Base-by-base conservation (phyloP, 2,797 vertebrate species). In the Sarcoramphus papa region DNA sequence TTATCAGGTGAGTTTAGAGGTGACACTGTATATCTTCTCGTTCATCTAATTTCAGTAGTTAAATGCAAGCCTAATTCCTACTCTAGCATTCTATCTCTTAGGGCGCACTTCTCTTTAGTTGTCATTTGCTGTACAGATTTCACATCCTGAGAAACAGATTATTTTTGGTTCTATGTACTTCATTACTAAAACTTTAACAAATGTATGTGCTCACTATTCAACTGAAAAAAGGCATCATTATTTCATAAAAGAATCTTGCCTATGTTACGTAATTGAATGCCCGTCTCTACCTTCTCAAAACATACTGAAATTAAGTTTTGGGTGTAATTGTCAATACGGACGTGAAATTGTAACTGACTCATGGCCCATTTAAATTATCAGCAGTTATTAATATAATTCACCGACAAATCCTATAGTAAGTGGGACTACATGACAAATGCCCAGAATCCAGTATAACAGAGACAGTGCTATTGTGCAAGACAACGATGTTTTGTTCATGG, bases 1-100 rank as follows among this genome's bases (percentile, higher is more conserved):
- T 75, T 99, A 99, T 97, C 99, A 99, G 99, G 99, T 99, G 67
- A 98, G 98, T 95, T 92, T 63, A 80, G 56, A 65, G 76, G 63
- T 37, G 43, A 50, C 64, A 48, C 35, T 57, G 9, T 73, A 15
- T 81, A 12, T 28, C 19, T 94, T 73, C 51, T 90, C 13, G 21
- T 65, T 92, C 2, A 51, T 85, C 92, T 78, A 60, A 54, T 79
- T 73, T 83, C 27, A 22, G 12, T 80, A 59, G 51, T 75, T 90
- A 68, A 67, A 85, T 57, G 12, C 25, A 76, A 43, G 12, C 33
- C 18, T 48, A 77, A 69, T 84, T 77, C 27, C 33, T 59, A 6
- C 11, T 80, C 17, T 62, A n/a, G 23, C 24, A n/a, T 85, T 93
- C 47, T 50, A 0, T 76, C 18, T 80, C 21, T 50, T 82, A 51